These are phyloP conservation scores for Spodoptera picta DNA, from an alignment of 2,888 invertebrate genomes.

Conservation along the genomic window DNA sequence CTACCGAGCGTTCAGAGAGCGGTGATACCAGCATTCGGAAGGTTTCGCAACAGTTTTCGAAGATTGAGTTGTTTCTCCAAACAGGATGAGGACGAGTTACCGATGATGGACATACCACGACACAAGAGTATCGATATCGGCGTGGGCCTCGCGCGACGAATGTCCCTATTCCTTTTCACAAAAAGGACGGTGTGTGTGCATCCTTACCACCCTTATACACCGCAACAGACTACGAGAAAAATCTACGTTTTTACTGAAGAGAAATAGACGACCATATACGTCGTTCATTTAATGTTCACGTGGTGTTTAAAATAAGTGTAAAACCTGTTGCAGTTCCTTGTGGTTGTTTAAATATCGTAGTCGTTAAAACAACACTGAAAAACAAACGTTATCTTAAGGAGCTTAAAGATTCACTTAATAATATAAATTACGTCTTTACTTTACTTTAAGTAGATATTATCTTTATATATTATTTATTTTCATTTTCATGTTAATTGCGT, in stretches of 20 bases:
- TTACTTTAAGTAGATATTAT: slow-evolving; percentile 1
- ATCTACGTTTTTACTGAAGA: slow-evolving; percentile 72
- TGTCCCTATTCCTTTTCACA: slow-evolving; percentile 82
- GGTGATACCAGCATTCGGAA: slow-evolving; percentile 69
- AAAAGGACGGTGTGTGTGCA: slow-evolving; percentile 79
- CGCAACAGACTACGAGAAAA: slow-evolving; percentile 80
- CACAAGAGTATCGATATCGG: slow-evolving; percentile 83
- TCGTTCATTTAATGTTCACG: slow-evolving; percentile 8
- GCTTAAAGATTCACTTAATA: slow-evolving; percentile 13
- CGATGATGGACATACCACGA: slow-evolving; percentile 74
- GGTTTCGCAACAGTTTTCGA: slow-evolving; percentile 68
- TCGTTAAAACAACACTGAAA: neutral
- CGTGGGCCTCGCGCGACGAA: slow-evolving; percentile 78
- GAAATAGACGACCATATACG: slow-evolving; percentile 50
- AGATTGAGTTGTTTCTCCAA: slow-evolving; percentile 76
- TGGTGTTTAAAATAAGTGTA: slow-evolving; percentile 22
- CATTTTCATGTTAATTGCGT: no score
- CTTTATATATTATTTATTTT: slow-evolving; percentile 6
- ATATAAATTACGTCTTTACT: slow-evolving; percentile 8
- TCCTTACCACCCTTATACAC: slow-evolving; percentile 84
- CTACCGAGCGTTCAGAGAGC: slow-evolving; percentile 66
- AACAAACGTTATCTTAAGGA: slow-evolving; percentile 28
- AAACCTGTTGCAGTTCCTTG: slow-evolving; percentile 25
- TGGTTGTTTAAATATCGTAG: slow-evolving; percentile 31
- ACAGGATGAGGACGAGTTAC: slow-evolving; percentile 68